Conservation (phyloP, 2,113 vertebrate genomes). For the Corapipo altera region DNA sequence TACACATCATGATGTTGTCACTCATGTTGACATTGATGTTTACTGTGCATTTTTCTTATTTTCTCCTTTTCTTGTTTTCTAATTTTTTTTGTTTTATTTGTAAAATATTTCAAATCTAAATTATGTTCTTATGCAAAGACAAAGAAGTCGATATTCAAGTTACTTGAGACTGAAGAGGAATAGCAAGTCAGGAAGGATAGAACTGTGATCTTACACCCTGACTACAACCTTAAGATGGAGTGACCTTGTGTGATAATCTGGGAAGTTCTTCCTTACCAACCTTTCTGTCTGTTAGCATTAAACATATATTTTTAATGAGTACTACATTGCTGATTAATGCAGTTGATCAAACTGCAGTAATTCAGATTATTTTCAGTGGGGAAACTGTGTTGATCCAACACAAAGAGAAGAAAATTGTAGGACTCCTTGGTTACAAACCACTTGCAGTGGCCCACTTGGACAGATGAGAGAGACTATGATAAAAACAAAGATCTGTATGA, state of each 20-base stretch:
- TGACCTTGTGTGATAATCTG: background rate
- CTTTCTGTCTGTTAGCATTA: background rate
- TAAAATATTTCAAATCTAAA: background rate
- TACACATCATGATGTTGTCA: background rate
- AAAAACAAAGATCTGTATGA: background rate
- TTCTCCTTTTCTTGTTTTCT: background rate
- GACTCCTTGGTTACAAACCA: background rate
- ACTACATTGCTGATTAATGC: background rate
- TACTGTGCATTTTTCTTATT: background rate
- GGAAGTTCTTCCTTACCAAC: background rate
- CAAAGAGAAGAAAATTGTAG: background rate
- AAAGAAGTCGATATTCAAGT: conserved; percentile 9
- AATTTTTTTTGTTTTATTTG: background rate
- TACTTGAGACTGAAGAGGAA: background rate
- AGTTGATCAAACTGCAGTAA: background rate
- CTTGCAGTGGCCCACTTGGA: background rate
- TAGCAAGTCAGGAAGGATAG: background rate
- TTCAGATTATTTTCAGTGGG: background rate
- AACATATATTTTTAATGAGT: background rate
- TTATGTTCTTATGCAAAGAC: background rate
- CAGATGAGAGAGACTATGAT: background rate
- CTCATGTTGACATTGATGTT: background rate
- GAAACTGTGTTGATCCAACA: background rate
- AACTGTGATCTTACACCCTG: background rate
- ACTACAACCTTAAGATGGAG: background rate